Percentiles rank a stretch among this genome's conserved stretches.
These are phyloP conservation scores for Drosophila sproati DNA, from an alignment of 1,140 invertebrate species.

Conservation along the genomic window DNA sequence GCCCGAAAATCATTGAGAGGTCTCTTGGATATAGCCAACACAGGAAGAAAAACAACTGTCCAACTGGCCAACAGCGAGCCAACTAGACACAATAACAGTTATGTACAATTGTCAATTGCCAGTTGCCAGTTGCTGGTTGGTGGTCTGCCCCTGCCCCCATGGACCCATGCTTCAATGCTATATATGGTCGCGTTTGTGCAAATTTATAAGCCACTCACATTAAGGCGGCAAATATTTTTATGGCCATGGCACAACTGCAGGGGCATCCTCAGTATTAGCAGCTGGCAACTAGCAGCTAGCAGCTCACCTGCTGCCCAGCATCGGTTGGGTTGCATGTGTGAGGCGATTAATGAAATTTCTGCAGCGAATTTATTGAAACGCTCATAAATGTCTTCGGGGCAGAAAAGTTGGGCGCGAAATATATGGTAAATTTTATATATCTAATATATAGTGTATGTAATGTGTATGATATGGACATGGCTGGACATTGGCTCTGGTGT, in stretches of 20 bases:
- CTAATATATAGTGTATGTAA: constrained; percentile 51
- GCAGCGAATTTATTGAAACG: constrained; percentile 71
- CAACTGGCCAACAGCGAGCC: constrained; percentile 12
- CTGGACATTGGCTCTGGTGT: constrained; percentile 40
- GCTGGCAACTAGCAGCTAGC: too few relatives aligned
- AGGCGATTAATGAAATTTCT: constrained; percentile 75
- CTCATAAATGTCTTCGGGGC: constrained; percentile 46
- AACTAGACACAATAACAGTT: constrained; percentile 60
- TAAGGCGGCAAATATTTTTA: constrained; percentile 81
- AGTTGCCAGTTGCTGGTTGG: constrained; percentile 1
- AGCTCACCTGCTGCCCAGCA: constrained; percentile 50
- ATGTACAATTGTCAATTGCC: constrained; percentile 38
- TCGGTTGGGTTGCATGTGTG: too few relatives aligned
- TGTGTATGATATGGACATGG: constrained; percentile 39
- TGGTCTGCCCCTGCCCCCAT: constrained; percentile 42
- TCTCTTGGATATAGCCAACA: constrained; percentile 6
- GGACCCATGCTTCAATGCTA: constrained; percentile 51
- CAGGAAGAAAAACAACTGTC: constrained; percentile 27
- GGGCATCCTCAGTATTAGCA: constrained; percentile 46
- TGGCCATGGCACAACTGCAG: constrained; percentile 56
- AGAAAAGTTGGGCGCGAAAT: constrained; percentile 48
- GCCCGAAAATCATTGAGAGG: too few relatives aligned
- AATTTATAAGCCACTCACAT: constrained; percentile 79
- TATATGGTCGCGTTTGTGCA: constrained; percentile 77
- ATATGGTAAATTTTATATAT: constrained; percentile 68